Base-by-base conservation (phyloP, 2,888 invertebrate species). In the Ypsolopha scabrella region DNA sequence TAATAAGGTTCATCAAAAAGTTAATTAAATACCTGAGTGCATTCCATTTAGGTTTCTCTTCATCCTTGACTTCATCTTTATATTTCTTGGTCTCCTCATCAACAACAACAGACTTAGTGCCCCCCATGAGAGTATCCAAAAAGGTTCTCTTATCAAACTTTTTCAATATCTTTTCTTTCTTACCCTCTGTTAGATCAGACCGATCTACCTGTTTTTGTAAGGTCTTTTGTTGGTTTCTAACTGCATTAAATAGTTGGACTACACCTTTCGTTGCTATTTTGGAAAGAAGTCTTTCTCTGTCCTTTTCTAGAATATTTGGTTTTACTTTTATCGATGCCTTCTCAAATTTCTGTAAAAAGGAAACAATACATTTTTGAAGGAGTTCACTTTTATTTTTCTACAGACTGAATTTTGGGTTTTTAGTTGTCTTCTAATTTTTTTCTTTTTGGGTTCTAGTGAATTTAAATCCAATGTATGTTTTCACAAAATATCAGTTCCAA, bases 241-340 rank as follows among this genome's bases (percentile, higher is more conserved):
- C 96, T 37, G 95, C 94, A 87, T 97, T 97, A 65, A 97, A 97
- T 56, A 97, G 81, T 69, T 97, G 96, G 0, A 97, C 96, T 0
- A 97, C 96, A 65, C 97, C 97, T 72, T 93, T 94, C 39, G 96
- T 97, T 8, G 96, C 96, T 62, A 96, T 93, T 88, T 93, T 95
- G 38, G 92, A 85, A 48, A 97, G 74, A 52, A 89, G 80, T 60
- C 90, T 90, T 75, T 97, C 97, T 58, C 92, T 88, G 52, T 94
- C 93, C 62, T 90, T 91, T 59, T 96, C 93, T 58, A 91, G 75
- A 58, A 91, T 87, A 53, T 91, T 89, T 44, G 96, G 96, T 80
- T 94, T 96, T 0, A 90, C 75, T 62, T 95, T 83, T 50, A 94
- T 85, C 55, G 89, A 88, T 51, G 92, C 82, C 65, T 88, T 85